phyloP scores from a whole-genome alignment of 1,140 invertebrate genomes.

The Ctenoplectra terminalis region DNA sequence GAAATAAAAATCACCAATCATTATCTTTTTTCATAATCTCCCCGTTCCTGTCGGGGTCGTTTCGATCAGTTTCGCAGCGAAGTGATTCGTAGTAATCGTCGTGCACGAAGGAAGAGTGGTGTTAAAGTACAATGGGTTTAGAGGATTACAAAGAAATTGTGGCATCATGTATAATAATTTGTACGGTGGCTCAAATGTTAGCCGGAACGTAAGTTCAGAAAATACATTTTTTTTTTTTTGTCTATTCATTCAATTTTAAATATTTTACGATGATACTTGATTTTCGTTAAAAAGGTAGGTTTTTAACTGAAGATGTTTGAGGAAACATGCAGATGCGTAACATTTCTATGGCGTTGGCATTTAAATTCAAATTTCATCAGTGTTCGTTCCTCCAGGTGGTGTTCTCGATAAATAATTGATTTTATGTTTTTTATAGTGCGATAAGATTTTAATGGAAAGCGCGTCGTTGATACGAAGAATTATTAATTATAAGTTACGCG shows the following conservation, averaged over 20 bases:
- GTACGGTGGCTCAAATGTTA: slow-evolving; percentile 80
- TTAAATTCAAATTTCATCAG: too few relatives aligned
- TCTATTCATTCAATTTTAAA: neutral
- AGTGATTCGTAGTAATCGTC: slow-evolving; percentile 17
- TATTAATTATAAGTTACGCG: neutral
- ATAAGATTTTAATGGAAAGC: neutral
- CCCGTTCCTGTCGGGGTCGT: neutral
- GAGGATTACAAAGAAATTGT: slow-evolving; percentile 81
- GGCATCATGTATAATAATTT: slow-evolving; percentile 73
- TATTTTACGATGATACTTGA: neutral
- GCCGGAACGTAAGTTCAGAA: slow-evolving; percentile 79
- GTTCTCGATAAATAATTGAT: neutral
- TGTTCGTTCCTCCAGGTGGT: neutral
- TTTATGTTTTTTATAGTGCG: neutral
- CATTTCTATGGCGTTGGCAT: too few relatives aligned
- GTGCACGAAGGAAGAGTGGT: neutral
- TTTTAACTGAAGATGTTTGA: too few relatives aligned
- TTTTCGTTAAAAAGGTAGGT: too few relatives aligned
- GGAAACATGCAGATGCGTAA: too few relatives aligned
- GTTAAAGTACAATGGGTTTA: slow-evolving; percentile 72
- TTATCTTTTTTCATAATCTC: slow-evolving; percentile 16
- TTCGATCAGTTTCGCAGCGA: neutral
- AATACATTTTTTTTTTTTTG: slow-evolving; percentile 6
- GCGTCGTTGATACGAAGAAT: neutral
- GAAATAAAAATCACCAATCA: neutral